Conservation (phyloP, 2,797 vertebrate genomes). For the Myripristis murdjan region DNA sequence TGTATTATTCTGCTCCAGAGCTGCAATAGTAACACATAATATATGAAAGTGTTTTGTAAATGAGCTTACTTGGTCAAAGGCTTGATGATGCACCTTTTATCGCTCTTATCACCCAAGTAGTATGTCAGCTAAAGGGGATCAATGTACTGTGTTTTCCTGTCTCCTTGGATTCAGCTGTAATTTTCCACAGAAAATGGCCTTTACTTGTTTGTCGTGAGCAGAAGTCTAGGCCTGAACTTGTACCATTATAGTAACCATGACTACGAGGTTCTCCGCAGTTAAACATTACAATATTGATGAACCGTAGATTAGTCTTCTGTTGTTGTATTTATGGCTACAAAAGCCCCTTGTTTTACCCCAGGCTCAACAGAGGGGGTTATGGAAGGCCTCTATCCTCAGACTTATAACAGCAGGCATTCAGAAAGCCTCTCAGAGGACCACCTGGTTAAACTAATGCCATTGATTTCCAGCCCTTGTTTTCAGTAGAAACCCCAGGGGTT, state of each 20-base stretch:
- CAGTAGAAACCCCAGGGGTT: constrained; percentile 43
- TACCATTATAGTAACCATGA: constrained; percentile 11
- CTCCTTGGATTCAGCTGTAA: background rate
- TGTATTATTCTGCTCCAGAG: constrained; percentile 16
- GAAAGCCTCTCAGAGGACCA: constrained; percentile 38
- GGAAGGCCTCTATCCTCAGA: constrained; percentile 19
- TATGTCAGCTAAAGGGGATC: background rate
- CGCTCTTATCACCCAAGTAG: background rate
- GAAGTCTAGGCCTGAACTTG: background rate
- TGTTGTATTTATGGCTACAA: constrained; percentile 21
- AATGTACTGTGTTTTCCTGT: background rate
- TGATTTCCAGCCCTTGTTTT: constrained; percentile 69
- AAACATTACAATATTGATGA: constrained; percentile 55
- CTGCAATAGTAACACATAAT: constrained; percentile 3
- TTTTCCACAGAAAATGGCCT: constrained; percentile 1
- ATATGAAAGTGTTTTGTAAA: background rate
- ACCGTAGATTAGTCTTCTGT: constrained; percentile 47
- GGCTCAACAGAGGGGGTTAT: constrained; percentile 2
- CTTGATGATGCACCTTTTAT: background rate
- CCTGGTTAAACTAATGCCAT: constrained; percentile 61
- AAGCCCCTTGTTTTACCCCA: constrained; percentile 18
- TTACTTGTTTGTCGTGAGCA: background rate
- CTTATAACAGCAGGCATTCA: constrained; percentile 29
- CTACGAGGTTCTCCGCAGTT: constrained; percentile 34
- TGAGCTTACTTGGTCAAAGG: background rate